phyloP scores from a whole-genome alignment of 1,140 invertebrate species.

The Subanguina moxae region DNA sequence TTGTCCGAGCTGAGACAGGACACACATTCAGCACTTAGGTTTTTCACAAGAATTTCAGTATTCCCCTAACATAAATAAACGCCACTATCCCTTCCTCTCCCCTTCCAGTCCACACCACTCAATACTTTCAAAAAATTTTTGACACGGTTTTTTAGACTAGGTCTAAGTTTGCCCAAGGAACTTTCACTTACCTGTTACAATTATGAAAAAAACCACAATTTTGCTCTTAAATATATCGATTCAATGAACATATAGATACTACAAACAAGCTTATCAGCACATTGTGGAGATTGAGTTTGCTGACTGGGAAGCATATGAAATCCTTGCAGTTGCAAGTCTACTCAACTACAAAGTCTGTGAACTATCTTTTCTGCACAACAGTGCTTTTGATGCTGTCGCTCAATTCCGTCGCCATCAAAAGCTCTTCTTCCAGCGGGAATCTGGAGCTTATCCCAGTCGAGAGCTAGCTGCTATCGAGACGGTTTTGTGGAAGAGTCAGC shows the following conservation, averaged over 20 bases:
- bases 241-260: slow-evolving; percentile 25
- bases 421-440: slow-evolving; percentile 31
- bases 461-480: slow-evolving; percentile 42
- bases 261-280: slow-evolving; percentile 44
- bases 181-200: too few species aligned
- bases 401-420: slow-evolving; percentile 38
- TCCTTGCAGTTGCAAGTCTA: slow-evolving; percentile 22
- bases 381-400: slow-evolving; percentile 27
- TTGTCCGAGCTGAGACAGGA: slow-evolving; percentile 88
- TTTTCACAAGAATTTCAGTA: too few species aligned
- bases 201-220: too few species aligned
- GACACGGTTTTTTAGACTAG: too few species aligned
- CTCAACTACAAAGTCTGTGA: slow-evolving; percentile 46
- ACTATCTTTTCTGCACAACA: slow-evolving; percentile 37
- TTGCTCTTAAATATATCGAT: too few species aligned
- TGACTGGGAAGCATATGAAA: slow-evolving; percentile 37
- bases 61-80: too few species aligned
- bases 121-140: too few species aligned
- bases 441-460: slow-evolving; percentile 28
- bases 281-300: slow-evolving; percentile 27
- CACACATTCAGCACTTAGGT: slow-evolving; percentile 79
- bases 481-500: slow-evolving; percentile 40
- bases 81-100: too few species aligned
- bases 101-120: too few species aligned
- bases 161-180: too few species aligned